phyloP scores from a whole-genome alignment of 2,797 vertebrate genomes.

The Amblyopsis hoosieri region DNA sequence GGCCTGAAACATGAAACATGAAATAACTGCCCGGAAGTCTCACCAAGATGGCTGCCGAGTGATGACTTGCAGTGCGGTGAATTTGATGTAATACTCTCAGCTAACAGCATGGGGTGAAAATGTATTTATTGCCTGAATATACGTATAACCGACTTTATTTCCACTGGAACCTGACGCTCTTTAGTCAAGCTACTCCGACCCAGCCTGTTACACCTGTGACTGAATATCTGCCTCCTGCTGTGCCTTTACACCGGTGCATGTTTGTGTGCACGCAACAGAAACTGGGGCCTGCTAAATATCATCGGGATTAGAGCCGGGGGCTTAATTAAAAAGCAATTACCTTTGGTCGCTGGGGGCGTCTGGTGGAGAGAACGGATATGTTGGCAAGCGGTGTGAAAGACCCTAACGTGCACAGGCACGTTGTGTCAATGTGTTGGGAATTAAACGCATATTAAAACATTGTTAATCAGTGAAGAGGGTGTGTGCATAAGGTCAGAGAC shows the following conservation, averaged over 20 bases:
- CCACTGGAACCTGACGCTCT: no score
- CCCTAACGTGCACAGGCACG: constrained; percentile 32
- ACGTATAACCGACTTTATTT: constrained; percentile 41
- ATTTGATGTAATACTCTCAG: constrained; percentile 24
- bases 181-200: constrained; percentile 16
- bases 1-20: no score
- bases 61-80: no score
- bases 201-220: constrained; percentile 45
- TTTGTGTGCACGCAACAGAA: not conserved
- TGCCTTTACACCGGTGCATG: constrained; percentile 20
- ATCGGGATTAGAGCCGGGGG: constrained; percentile 71
- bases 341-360: constrained; percentile 65
- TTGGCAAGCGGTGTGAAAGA: constrained; percentile 54
- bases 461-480: constrained; percentile 58
- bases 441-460: constrained; percentile 62
- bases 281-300: constrained; percentile 67
- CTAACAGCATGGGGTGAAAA: constrained; percentile 33
- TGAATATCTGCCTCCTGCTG: constrained; percentile 33
- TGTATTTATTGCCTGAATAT: constrained; percentile 46
- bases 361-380: constrained; percentile 54
- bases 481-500: no score
- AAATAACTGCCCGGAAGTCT: no score
- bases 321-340: constrained; percentile 81
- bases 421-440: constrained; percentile 53
- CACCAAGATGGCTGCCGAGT: no score